These are phyloP conservation scores for Danaus melanippus DNA, from an alignment of 1,140 invertebrate species.

Conservation along the genomic window DNA sequence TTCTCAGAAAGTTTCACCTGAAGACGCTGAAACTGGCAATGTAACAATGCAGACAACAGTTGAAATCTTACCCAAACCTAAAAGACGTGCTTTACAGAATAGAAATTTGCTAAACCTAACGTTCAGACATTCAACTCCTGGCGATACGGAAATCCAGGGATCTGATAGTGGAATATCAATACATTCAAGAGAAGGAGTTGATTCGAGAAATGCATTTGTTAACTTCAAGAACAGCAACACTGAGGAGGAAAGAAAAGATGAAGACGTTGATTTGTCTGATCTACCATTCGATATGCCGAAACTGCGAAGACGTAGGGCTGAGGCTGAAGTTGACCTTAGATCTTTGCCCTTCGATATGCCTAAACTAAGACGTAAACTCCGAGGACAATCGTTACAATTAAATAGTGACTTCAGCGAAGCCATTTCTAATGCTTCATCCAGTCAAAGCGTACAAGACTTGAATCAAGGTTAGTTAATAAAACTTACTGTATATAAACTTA, in stretches of 20 bases:
- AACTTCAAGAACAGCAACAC: slow-evolving; percentile 74
- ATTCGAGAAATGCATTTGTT: slow-evolving; percentile 75
- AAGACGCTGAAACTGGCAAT: slow-evolving; percentile 70
- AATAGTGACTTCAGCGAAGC: slow-evolving; percentile 72
- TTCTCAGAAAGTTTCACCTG: slow-evolving; percentile 80
- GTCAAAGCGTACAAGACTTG: slow-evolving; percentile 81
- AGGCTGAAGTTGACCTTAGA: slow-evolving; percentile 80
- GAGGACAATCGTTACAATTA: slow-evolving; percentile 67
- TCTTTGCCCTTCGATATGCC: slow-evolving; percentile 92
- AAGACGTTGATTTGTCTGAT: slow-evolving; percentile 77
- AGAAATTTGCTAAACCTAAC: slow-evolving; percentile 83
- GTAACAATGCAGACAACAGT: slow-evolving; percentile 59
- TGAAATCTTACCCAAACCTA: slow-evolving; percentile 71
- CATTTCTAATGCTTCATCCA: slow-evolving; percentile 84
- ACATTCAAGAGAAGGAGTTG: slow-evolving; percentile 83
- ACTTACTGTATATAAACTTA: no score
- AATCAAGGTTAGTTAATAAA: slow-evolving; percentile 67
- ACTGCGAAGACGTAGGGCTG: slow-evolving; percentile 78
- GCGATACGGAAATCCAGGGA: slow-evolving; percentile 83
- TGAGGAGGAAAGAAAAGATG: slow-evolving; percentile 53
- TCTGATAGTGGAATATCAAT: slow-evolving; percentile 90
- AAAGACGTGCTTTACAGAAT: slow-evolving; percentile 79
- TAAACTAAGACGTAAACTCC: slow-evolving; percentile 82
- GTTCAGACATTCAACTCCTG: slow-evolving; percentile 74
- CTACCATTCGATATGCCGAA: slow-evolving; percentile 94